Percentiles rank a stretch among this genome's conserved stretches.
Evolutionary conservation across 2,113 vertebrate genomes (phyloP).

Genomic region (Cranoglanis bouderius): DNA sequence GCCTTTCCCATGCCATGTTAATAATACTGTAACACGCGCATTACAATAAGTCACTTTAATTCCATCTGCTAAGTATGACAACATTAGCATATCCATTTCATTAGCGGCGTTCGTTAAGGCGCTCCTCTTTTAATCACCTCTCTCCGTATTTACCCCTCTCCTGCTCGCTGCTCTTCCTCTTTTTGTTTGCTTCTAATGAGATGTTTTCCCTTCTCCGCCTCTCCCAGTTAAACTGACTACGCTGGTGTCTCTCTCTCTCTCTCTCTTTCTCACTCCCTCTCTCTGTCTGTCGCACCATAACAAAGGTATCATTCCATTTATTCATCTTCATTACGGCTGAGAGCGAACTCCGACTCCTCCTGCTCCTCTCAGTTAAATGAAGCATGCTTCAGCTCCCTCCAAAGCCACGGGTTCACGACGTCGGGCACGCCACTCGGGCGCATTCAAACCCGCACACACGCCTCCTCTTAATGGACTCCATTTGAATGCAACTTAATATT

Average conservation of each 20-base stretch:
- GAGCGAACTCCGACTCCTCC: conserved; percentile 85
- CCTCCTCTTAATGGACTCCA: conserved; percentile 93
- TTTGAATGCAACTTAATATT: conserved; percentile 99
- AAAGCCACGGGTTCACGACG: conserved; percentile 85
- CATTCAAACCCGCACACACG: conserved; percentile 92
- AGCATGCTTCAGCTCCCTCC: conserved; percentile 79
- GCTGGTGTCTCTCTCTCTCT: conserved; percentile 13
- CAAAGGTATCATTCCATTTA: conserved; percentile 86
- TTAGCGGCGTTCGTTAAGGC: conserved; percentile 94
- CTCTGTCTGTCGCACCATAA: conserved; percentile 79
- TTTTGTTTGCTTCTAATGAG: conserved; percentile 83
- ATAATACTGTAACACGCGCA: conserved; percentile 97
- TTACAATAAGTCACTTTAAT: conserved; percentile 99
- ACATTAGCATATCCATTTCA: conserved; percentile 99
- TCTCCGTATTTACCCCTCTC: conserved; percentile 86
- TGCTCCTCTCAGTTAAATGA: conserved; percentile 87
- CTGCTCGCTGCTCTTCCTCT: conserved; percentile 62
- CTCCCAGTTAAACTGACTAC: conserved; percentile 38
- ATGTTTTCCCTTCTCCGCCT: conserved; percentile 76
- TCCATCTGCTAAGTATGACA: conserved; percentile 99
- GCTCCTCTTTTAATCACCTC: conserved; percentile 97
- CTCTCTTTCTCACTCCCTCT: neutral
- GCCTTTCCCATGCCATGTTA: conserved; percentile 89
- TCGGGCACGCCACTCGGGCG: conserved; percentile 87
- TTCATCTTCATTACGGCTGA: conserved; percentile 82